Evolutionary conservation across 2,888 invertebrate genomes (phyloP), one percentile per base, ranked within the genome.

Genomic region (Tipula lateralis): DNA sequence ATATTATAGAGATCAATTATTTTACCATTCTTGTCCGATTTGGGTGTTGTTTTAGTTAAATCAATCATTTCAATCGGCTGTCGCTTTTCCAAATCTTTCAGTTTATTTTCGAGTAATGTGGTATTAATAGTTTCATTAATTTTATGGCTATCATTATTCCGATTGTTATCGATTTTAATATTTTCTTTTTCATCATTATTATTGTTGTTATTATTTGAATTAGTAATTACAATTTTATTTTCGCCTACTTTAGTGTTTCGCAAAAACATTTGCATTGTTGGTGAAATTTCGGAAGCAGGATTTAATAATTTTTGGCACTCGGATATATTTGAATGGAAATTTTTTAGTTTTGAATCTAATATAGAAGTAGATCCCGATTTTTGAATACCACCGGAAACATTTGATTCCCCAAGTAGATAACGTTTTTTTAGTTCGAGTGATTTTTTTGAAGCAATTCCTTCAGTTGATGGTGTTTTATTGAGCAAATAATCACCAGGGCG

Each of bases 261-360:
- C 85, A 94, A 89, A 87, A 94, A 93, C 2, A 93, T 93, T 88
- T 94, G 93, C 93, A 94, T 94, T 83, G 93, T 92, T 0, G 94
- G 92, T 87, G 93, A 94, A 13, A 94, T 93, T 84, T 93, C 93
- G 0, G 93, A 92, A 0, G 96, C 95, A 0, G 96, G 96, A 89
- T 96, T 95, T 66, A 97, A 89, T 86, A 96, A 91, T 88, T 96
- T 97, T 88, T 97, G 97, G 88, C 96, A 95, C 88, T 97, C 96
- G 0, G 96, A 95, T 85, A 97, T 97, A 87, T 94, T 95, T 39
- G 95, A 95, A 86, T 96, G 94, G 88, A 97, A 94, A 85, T 94
- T 95, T 90, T 95, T 94, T 85, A 97, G 93, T 89, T 95, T 95
- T 5, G 95, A 95, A 88, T 97, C 96, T 50, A 97, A 92, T 86